Base-by-base conservation (phyloP, 2,888 invertebrate genomes). In the Strigamia crassipes region DNA sequence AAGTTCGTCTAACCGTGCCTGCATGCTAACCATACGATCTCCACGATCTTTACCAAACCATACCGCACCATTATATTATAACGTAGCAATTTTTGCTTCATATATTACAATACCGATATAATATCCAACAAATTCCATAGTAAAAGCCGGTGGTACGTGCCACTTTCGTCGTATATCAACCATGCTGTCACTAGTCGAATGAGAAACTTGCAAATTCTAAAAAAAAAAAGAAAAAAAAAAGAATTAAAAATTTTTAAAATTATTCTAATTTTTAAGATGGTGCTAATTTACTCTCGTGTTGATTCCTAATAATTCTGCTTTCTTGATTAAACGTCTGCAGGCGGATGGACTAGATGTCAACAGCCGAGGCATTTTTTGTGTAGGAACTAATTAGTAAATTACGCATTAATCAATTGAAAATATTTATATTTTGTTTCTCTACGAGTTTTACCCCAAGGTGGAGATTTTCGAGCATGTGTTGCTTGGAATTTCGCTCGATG, bases 101-200 rank as follows among this genome's bases (percentile, higher is more conserved):
- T 2, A 78, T 12, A 83, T 34, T 34, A 34, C 6, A 34, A 34
- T 84, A 88, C 88, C 88, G 82, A 96, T 89, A 87, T 95, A 97
- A 88, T 98, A 98, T 0, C 94, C 95, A 80, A 97, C 94, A 87
- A 96, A 99, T 88, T 97, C 97, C 0, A 96, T 94, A 78, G 94
- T 95, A 87, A 98, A 96, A 0, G 97, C 96, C 0, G 97, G 96
- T 0, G 95, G 93, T 83, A 97, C 94, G 88, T 97, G 96, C 94
- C 96, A 96, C 85, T 97, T 96, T 85, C 96, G 95, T 12, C 95
- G 91, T 6, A 96, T 93, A 86, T 97, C 97, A 5, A 93, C 92
- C 21, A 96, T 88, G 1, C 94, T 93, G 79, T 94, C 92, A 89
- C 92, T 91, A 88, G 95, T 94, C 3, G 94, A 92, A 86, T 95